These are phyloP conservation scores for Ostrea edulis DNA, from an alignment of 1,140 invertebrate genomes.

Conservation along the genomic window DNA sequence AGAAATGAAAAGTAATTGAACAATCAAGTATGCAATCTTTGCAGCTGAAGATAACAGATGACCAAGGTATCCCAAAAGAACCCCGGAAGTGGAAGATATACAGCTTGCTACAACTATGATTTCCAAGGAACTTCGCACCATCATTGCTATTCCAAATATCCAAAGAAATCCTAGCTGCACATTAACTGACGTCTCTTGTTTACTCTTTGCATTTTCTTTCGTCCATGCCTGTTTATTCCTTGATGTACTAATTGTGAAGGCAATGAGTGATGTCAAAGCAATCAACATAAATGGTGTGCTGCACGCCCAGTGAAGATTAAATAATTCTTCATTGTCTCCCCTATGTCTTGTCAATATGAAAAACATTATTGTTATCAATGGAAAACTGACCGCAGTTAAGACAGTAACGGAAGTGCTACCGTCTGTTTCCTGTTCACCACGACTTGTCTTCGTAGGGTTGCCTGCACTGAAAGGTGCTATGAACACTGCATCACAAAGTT, in stretches of 20 bases:
- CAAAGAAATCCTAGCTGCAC: background rate
- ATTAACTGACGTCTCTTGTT: background rate
- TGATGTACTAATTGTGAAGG: background rate
- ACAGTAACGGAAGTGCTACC: background rate
- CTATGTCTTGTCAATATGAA: background rate
- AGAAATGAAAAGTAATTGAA: background rate
- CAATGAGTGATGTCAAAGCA: background rate
- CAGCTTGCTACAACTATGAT: background rate
- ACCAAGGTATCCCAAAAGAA: background rate
- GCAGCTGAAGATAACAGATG: background rate
- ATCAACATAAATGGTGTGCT: background rate
- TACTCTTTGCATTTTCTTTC: background rate
- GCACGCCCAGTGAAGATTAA: background rate
- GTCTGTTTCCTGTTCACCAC: background rate
- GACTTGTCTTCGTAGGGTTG: background rate
- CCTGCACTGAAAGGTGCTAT: background rate
- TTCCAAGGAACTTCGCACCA: background rate
- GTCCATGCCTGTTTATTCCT: background rate
- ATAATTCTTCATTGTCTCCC: background rate
- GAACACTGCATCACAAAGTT: too few species aligned
- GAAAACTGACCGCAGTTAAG: background rate
- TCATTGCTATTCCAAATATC: slow-evolving; percentile 9
- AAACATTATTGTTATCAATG: background rate
- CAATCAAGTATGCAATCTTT: background rate
- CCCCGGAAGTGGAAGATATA: background rate